These are phyloP conservation scores for Trachelus iudaicus DNA, from an alignment of 2,888 invertebrate species.

Conservation along the genomic window DNA sequence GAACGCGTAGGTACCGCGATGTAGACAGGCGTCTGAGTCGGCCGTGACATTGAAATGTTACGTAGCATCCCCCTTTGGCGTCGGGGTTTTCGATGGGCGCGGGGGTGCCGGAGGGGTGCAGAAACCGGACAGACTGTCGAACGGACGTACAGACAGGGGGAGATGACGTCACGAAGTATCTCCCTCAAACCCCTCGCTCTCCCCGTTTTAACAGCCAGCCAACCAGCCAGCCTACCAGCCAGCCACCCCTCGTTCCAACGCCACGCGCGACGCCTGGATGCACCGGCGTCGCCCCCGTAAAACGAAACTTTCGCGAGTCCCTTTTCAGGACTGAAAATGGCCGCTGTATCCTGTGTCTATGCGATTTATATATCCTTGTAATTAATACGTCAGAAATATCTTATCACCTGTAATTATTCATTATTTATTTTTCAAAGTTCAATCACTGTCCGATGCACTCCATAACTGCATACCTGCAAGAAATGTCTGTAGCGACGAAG, in stretches of 20 bases:
- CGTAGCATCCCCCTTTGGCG: conserved; percentile 34
- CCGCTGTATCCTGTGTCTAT: background rate
- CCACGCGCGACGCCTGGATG: conserved; percentile 66
- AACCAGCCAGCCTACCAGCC: conserved; percentile 67
- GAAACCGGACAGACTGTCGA: conserved; percentile 6
- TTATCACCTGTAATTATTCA: background rate
- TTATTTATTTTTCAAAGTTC: background rate
- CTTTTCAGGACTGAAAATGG: background rate
- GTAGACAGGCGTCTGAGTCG: conserved; percentile 10
- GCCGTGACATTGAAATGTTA: conserved; percentile 36
- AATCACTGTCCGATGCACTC: background rate
- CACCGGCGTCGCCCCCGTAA: conserved; percentile 62
- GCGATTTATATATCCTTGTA: background rate
- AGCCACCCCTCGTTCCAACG: conserved; percentile 70
- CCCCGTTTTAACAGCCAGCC: background rate
- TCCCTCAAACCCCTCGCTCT: conserved; percentile 13
- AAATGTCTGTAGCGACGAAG: background rate
- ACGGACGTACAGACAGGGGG: conserved; percentile 33
- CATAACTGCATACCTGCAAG: background rate
- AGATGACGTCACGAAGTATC: conserved; percentile 27
- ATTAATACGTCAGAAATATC: background rate
- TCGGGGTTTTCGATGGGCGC: conserved; percentile 7
- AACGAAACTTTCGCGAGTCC: background rate
- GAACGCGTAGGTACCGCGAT: conserved; percentile 1
- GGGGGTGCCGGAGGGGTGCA: background rate